A percentile compares a stretch with the other conserved stretches of the same genome.
Evolutionary conservation across 2,888 invertebrate species (phyloP).

Genomic region (Apodemia duryi): DNA sequence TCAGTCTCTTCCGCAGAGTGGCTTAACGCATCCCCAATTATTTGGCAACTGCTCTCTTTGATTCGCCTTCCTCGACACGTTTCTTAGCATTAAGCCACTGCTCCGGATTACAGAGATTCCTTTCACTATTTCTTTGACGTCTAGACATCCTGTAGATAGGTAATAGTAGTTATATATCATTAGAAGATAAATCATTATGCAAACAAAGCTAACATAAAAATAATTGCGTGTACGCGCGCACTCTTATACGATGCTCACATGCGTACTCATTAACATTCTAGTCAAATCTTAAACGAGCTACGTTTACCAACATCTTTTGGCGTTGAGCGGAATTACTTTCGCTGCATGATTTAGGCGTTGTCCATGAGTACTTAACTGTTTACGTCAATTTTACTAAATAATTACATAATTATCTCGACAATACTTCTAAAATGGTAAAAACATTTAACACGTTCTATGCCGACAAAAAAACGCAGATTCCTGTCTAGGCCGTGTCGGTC

Average conservation of each 20-base stretch:
- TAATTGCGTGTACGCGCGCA: background rate
- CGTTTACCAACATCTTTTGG: background rate
- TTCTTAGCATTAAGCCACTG: conserved; percentile 24
- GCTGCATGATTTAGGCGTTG: background rate
- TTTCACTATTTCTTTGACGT: conserved; percentile 24
- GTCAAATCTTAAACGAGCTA: conserved; percentile 7
- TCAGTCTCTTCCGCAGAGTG: conserved; percentile 12
- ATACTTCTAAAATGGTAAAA: conserved; percentile 3
- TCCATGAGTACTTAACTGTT: conserved; percentile 1
- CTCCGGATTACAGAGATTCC: conserved; percentile 24
- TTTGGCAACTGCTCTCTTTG: conserved; percentile 24
- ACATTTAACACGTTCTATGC: background rate
- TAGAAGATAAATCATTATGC: conserved; percentile 1
- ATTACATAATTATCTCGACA: conserved; percentile 1
- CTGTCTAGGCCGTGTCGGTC: too few species aligned
- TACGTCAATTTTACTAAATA: conserved; percentile 1
- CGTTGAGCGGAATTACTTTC: background rate
- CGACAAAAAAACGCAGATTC: too few species aligned
- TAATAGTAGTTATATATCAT: background rate
- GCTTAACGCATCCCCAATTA: conserved; percentile 17
- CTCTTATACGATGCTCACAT: background rate
- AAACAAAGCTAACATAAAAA: conserved; percentile 3
- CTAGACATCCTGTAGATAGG: conserved; percentile 2
- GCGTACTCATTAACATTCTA: conserved; percentile 1
- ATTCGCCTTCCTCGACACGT: conserved; percentile 24